These are phyloP conservation scores for Leptodactylus fallax DNA, from an alignment of 2,797 vertebrate species.

Conservation along the genomic window DNA sequence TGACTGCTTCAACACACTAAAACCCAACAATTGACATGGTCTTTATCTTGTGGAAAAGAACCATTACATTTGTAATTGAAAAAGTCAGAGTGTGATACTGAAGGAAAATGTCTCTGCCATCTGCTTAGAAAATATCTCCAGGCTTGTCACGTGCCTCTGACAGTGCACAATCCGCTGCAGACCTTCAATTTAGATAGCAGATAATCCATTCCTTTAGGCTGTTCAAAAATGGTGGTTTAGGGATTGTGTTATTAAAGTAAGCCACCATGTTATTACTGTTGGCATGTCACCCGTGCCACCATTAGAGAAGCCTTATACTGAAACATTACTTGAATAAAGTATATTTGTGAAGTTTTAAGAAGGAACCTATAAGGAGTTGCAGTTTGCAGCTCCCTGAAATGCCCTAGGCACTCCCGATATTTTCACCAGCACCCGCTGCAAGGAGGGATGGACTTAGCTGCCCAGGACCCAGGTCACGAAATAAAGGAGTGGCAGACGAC, in stretches of 20 bases:
- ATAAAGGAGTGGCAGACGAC: no score
- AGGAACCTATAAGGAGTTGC: no score
- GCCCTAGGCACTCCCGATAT: no score
- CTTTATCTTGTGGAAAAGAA: constrained; percentile 48
- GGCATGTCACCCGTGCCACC: neutral
- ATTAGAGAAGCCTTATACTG: neutral
- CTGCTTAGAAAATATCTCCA: constrained; percentile 32
- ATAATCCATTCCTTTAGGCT: constrained; percentile 6
- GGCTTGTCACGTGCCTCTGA: neutral
- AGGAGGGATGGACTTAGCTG: no score
- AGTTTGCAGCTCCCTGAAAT: no score
- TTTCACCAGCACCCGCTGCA: no score
- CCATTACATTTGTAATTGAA: constrained; percentile 45
- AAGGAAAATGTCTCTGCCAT: constrained; percentile 40
- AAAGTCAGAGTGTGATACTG: constrained; percentile 44
- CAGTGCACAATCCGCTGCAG: neutral
- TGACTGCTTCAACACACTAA: constrained; percentile 42
- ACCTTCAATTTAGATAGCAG: constrained; percentile 26
- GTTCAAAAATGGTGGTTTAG: neutral
- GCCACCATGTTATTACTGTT: constrained; percentile 18
- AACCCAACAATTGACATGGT: constrained; percentile 44
- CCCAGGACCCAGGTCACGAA: no score
- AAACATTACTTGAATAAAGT: neutral
- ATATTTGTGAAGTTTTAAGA: neutral
- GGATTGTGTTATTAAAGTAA: constrained; percentile 12